Percentiles rank a stretch among this genome's conserved stretches.
phyloP scores from a whole-genome alignment of 2,113 vertebrate genomes.

The Romanogobio albipinnatus region DNA sequence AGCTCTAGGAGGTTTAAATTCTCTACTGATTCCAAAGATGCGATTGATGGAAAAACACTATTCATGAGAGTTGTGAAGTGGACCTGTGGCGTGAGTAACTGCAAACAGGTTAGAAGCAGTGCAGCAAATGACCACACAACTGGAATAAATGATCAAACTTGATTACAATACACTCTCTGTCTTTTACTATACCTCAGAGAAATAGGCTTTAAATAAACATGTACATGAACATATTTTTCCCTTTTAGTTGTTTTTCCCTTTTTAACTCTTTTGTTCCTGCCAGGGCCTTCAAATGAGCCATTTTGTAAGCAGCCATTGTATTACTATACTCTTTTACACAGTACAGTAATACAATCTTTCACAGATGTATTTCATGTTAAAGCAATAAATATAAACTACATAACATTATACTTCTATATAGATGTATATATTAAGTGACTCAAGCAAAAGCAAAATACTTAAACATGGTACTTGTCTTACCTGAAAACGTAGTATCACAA shows the following conservation, averaged over 20 bases:
- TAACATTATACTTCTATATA: no score
- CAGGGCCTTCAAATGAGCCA: slow-evolving; percentile 18
- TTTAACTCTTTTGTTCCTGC: slow-evolving; percentile 16
- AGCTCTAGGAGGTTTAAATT: slow-evolving; percentile 29
- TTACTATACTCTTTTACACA: no score
- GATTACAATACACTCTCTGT: slow-evolving; percentile 25
- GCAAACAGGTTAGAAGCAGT: slow-evolving; percentile 2
- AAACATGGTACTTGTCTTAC: no score
- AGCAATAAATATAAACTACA: no score
- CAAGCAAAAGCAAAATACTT: no score
- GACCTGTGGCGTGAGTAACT: slow-evolving; percentile 65
- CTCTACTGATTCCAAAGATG: slow-evolving; percentile 31
- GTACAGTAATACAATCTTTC: no score
- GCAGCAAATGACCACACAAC: slow-evolving; percentile 48
- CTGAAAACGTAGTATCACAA: no score
- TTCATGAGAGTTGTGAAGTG: slow-evolving; percentile 49
- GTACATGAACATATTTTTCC: slow-evolving; percentile 21
- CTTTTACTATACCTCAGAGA: slow-evolving; percentile 16
- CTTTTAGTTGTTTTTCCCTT: neutral
- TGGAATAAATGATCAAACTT: slow-evolving; percentile 67
- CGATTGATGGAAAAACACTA: slow-evolving; percentile 51
- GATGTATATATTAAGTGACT: no score
- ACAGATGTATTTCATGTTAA: no score
- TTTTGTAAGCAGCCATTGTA: neutral
- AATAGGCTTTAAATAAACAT: slow-evolving; percentile 17